A percentile compares a stretch with the other conserved stretches of the same genome.
Conservation (phyloP, 1,140 invertebrate genomes). For the fruit fly (Drosophila melanogaster) region Release_6_plus_ISO1_MT NC_004354.4:12888501-12889000, state of each 20-base stretch:
- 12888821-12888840: constrained; percentile 41
- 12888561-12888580: constrained; percentile 29
- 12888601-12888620: constrained; percentile 36
- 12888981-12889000: constrained; percentile 20
- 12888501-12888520: constrained; percentile 39
- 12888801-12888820: constrained; percentile 37
- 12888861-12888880: neutral
- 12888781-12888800: constrained; percentile 42
- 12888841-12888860: neutral
- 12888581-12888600: constrained; percentile 1
- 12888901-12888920: constrained; percentile 42
- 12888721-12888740: constrained; percentile 39
- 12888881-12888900: constrained; percentile 21
- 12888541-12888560: constrained; percentile 59
- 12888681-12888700: constrained; percentile 5
- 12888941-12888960: constrained; percentile 15
- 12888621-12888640: constrained; percentile 35
- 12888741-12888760: constrained; percentile 37
- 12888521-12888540: constrained; percentile 29
- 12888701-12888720: constrained; percentile 44
- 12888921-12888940: constrained; percentile 38
- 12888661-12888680: constrained; percentile 16
- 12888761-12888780: constrained; percentile 8
- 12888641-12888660: constrained; percentile 60
- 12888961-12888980: constrained; percentile 28